Evolutionary conservation across 64 coral and sea anemone species (phyloP), one percentile per base, ranked within the genome.

Genomic region (Dendronephthya gigantea): DNA sequence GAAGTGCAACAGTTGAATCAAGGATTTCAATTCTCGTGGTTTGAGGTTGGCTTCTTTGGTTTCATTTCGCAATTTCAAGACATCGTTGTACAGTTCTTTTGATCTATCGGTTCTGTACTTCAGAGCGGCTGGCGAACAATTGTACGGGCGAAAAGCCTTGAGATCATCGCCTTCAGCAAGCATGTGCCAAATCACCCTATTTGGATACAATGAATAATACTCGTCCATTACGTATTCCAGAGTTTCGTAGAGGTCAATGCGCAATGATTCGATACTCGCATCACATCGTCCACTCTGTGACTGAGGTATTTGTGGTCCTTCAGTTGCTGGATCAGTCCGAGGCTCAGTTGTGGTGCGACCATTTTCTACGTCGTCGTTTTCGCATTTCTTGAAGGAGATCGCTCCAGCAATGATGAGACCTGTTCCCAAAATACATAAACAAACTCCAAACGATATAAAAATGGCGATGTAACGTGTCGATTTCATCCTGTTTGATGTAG

Each of bases 11-110:
- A 92, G 79, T 70, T 98, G 95, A 29, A 84, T 51, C 13, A 93
- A 82, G 8, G 95, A 89, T 50, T 98, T 98, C 0, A 88, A 55
- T 81, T 98, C 95, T 32, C 92, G 92, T 22, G 95, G 92, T n/a
- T 87, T 86, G 14, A 98, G 84, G 16, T 88, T 82, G 10, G 82
- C 30, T 40, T 48, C 66, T 48, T 91, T 76, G 2, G 50, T 33
- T 1, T 23, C 39, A 4, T 59, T 47, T 17, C 69, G 68, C 4
- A 98, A 52, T 9, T 86, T 23, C 28, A 50, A 25, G 23, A 90
- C 90, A 9, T 91, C 86, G 2, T 88, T 4, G 28, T 82, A 90
- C 39, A 98, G 19, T n/a, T 49, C 14, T 19, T 35, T 38, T 2
- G 92, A 89, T 0, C 68, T 40, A 19, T 90, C 90, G 0, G 92